Percentiles rank a stretch among this genome's conserved stretches.
Conservation (phyloP, 2,113 vertebrate genomes). For the Brienomyrus brachyistius region DNA sequence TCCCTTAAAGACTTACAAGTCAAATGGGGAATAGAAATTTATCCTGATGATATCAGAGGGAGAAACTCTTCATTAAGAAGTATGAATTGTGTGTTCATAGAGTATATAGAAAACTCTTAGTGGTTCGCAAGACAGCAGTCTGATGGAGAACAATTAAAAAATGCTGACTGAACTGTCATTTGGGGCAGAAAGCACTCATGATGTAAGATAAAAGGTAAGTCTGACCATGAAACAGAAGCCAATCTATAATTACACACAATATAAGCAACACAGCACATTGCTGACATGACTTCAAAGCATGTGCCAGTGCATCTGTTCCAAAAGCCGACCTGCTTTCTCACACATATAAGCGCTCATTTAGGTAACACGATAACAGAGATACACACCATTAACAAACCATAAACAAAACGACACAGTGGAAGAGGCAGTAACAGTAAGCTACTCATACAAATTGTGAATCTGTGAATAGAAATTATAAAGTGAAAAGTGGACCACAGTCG, state of each 20-base stretch:
- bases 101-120: not conserved
- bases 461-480: not conserved
- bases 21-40: not conserved
- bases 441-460: not conserved
- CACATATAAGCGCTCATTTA: not conserved
- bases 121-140: not conserved
- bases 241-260: slow-evolving; percentile 14
- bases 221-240: not conserved
- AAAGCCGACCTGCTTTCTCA: not conserved
- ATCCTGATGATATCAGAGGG: not conserved
- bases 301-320: not conserved
- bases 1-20: not conserved
- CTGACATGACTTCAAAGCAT: not conserved
- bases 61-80: not conserved
- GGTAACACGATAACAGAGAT: not conserved
- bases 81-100: not conserved
- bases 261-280: not conserved
- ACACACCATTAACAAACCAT: not conserved
- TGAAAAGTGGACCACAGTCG: not conserved
- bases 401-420: not conserved
- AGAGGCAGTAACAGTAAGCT: not conserved
- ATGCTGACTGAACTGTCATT: not conserved
- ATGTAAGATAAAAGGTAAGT: not conserved
- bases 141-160: not conserved
- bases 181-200: not conserved